Evolutionary conservation across 2,797 vertebrate species (phyloP).

Genomic region (Sandelia bainsii): DNA sequence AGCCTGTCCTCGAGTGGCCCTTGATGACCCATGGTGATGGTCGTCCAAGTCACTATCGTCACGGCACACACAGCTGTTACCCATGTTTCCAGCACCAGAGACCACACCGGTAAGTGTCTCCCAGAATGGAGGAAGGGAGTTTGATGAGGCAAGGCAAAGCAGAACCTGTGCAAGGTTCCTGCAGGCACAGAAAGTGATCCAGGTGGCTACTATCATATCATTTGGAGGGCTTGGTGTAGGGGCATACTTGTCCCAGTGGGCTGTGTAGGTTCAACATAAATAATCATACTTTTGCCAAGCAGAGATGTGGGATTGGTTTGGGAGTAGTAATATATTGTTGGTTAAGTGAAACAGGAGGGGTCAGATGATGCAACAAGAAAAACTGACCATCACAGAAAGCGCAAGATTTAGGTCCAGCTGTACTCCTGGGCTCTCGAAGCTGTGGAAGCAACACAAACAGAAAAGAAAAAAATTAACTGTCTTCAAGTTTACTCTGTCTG

Average conservation of each 20-base stretch:
- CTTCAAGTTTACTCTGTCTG: background rate
- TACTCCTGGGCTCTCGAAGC: constrained; percentile 38
- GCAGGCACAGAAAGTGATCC: constrained; percentile 96
- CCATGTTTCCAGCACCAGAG: constrained; percentile 87
- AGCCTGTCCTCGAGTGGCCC: constrained; percentile 81
- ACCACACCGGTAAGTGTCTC: constrained; percentile 78
- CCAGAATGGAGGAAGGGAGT: constrained; percentile 78
- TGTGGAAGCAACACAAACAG: constrained; percentile 49
- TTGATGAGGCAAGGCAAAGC: constrained; percentile 86
- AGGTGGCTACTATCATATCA: constrained; percentile 99
- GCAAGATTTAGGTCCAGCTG: constrained; percentile 39
- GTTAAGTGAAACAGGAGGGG: constrained; percentile 26
- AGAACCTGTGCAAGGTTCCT: constrained; percentile 95
- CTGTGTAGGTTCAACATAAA: constrained; percentile 68
- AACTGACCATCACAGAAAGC: constrained; percentile 47
- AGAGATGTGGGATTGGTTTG: constrained; percentile 25
- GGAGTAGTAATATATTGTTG: constrained; percentile 5
- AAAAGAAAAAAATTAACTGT: constrained; percentile 3
- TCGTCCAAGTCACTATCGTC: constrained; percentile 97
- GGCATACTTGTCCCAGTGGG: constrained; percentile 81
- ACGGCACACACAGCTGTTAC: constrained; percentile 97
- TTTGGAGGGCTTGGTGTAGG: constrained; percentile 87
- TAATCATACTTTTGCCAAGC: constrained; percentile 78
- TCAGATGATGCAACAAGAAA: constrained; percentile 41
- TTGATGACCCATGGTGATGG: constrained; percentile 78